Base-by-base conservation (phyloP, 2,888 invertebrate genomes). In the Latrodectus elegans region DNA sequence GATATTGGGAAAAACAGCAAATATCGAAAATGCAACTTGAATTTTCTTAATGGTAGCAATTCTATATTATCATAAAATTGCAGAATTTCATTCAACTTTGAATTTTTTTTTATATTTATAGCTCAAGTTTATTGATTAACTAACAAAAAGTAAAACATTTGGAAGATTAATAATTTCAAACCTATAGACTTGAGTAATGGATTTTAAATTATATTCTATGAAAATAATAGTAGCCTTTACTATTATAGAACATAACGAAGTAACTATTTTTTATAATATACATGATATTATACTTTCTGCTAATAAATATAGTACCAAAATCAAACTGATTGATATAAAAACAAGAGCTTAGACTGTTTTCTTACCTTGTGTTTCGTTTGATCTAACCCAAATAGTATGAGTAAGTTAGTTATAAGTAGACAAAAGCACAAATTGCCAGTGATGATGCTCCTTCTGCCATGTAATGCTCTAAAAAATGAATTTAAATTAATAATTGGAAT, bases 361-460 rank as follows among this genome's bases (percentile, higher is more conserved):
- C 72, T 68, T 80, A 86, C 85, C 70, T 86, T 86, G 26, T 87
- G 67, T 71, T 84, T 17, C 12, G 88, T 84, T 75, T 82, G 55
- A 55, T 88, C 88, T 38, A 88, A 73, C 0, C 84, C 88, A 17
- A 76, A 80, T 22, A 88, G 17, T n/a, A 90, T 78, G 1, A 90
- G 71, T 0, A 84, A 15, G 81, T 90, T 89, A 17, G 84, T 87
- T 15, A 86, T 17, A 6, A 90, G 81, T 51, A 90, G 79, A 64
- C 84, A 85, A 38, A 90, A 68, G 52, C 89, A 89, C 52, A 90
- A 77, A 52, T 90, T 90, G 15, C 84, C 80, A 0, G 89, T 89
- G 8, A 90, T 90, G 12, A 87, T 89, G 14, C 75, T 85, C 68
- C 90, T 75, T 71, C 89, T 73, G 12, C 85, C 84, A 17, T 80